Base-by-base conservation (phyloP, 37 sponge, comb jelly and placozoan genomes). In the Tethya wilhelma region DNA sequence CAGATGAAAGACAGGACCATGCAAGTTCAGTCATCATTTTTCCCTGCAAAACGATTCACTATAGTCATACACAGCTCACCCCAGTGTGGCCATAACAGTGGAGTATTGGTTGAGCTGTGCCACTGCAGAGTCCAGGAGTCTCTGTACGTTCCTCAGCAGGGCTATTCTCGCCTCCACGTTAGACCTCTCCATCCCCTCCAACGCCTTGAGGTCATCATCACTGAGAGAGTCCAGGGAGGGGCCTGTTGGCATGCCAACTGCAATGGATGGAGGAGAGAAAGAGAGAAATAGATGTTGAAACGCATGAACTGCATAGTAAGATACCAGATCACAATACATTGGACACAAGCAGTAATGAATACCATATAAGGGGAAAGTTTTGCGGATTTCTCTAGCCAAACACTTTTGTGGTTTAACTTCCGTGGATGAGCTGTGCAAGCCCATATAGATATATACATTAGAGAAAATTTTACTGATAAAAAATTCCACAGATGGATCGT, bases 181-280 rank as follows among this genome's bases (percentile, higher is more conserved):
- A 38, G 77, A 71, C 34, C 98, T 73, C 79, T 91, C 96, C 78
- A 78, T 73, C 4, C 96, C 95, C 72, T 98, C 98, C 66, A 98
- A 74, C 43, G 45, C 38, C 42, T 58, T 30, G 55, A 98, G 81
- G 59, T 98, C 87, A 57, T 98, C 94, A 0, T 88, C 84, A 17
- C 67, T 91, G 31, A 98, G 86, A 4, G 39, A 32, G 14, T 25
- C 37, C 71, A 88, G 44, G 28, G 38, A 67, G 42, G 49, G 72
- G 38, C 42, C 71, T 62, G 38, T 64, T 69, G 62, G 26, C 71
- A 71, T 72, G 23, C 69, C 67, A 63, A 28, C 78, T 64, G 36
- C 29, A 36, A n/a, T n/a, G n/a, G n/a, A n/a, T n/a, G n/a, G n/a
- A n/a, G n/a, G n/a, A n/a, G n/a, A n/a, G n/a, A n/a, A n/a, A n/a